A percentile compares a stretch with the other conserved stretches of the same genome.
Conservation (phyloP, 2,888 invertebrate species). For the Malacosoma neustria region DNA sequence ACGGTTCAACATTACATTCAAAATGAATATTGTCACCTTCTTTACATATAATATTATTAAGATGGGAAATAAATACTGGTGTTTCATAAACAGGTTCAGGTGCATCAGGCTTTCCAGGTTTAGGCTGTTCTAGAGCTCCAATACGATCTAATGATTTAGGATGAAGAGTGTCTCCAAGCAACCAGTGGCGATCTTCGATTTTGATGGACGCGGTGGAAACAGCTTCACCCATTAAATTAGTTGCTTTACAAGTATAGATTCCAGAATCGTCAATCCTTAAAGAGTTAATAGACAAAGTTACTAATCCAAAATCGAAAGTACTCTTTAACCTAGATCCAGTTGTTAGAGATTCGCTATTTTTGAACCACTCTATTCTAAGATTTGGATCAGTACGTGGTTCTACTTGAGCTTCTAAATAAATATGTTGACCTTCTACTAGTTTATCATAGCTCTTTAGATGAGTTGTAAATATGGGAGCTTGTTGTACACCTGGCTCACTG, state of each 20-base stretch:
- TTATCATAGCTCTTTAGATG: conserved; percentile 90
- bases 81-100: conserved; percentile 87
- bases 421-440: conserved; percentile 89
- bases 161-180: conserved; percentile 89
- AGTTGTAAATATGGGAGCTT: conserved; percentile 96
- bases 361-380: conserved; percentile 92
- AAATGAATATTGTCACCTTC: conserved; percentile 93
- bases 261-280: conserved; percentile 93
- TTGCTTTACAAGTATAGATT: conserved; percentile 95
- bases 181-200: conserved; percentile 91
- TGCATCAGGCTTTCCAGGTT: conserved; percentile 77
- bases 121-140: conserved; percentile 88
- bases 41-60: conserved; percentile 91
- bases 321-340: conserved; percentile 93
- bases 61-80: conserved; percentile 91
- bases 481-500: conserved; percentile 87
- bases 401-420: conserved; percentile 91
- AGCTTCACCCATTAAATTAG: conserved; percentile 94
- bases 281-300: conserved; percentile 92
- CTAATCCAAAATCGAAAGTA: conserved; percentile 97
- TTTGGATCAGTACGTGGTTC: conserved; percentile 93
- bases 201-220: conserved; percentile 93
- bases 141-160: conserved; percentile 92
- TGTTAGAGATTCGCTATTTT: conserved; percentile 89
- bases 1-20: conserved; percentile 93